Evolutionary conservation across 2,113 vertebrate species (phyloP).

Genomic region (Lanius collurio): DNA sequence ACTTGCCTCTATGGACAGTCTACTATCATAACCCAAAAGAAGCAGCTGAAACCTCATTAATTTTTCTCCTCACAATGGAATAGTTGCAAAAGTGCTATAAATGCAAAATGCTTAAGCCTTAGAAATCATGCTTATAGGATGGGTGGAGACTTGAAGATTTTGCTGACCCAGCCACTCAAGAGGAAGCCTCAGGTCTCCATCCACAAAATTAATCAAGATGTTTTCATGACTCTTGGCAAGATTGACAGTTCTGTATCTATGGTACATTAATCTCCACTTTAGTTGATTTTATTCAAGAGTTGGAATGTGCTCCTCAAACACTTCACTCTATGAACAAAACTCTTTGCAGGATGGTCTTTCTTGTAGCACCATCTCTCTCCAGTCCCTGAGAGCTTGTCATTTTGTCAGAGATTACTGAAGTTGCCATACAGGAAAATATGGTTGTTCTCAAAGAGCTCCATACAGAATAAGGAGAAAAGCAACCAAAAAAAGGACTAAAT

Average conservation of each 20-base stretch:
- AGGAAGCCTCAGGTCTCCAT: background rate
- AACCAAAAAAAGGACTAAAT: background rate
- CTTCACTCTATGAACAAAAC: slow-evolving; percentile 82
- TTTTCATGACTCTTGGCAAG: background rate
- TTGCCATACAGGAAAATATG: background rate
- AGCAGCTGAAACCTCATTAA: background rate
- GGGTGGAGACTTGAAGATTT: background rate
- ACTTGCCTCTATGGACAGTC: background rate
- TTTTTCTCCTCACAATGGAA: background rate
- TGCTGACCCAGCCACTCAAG: background rate
- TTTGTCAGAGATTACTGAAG: background rate
- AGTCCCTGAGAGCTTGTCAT: background rate
- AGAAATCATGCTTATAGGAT: slow-evolving; percentile 4
- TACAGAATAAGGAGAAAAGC: background rate
- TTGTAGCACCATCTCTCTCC: slow-evolving; percentile 83
- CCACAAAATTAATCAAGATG: background rate
- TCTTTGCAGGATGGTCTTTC: slow-evolving; percentile 82
- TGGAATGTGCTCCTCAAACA: slow-evolving; percentile 81
- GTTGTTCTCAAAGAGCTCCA: background rate
- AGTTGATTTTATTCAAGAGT: slow-evolving; percentile 70
- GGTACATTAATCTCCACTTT: background rate
- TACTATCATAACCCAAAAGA: background rate
- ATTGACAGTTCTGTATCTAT: background rate
- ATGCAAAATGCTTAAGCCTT: background rate
- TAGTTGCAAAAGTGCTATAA: background rate